A percentile compares a stretch with the other conserved stretches of the same genome.
Evolutionary conservation across 2,888 invertebrate species (phyloP).

Genomic region (Ophion slaviceki): DNA sequence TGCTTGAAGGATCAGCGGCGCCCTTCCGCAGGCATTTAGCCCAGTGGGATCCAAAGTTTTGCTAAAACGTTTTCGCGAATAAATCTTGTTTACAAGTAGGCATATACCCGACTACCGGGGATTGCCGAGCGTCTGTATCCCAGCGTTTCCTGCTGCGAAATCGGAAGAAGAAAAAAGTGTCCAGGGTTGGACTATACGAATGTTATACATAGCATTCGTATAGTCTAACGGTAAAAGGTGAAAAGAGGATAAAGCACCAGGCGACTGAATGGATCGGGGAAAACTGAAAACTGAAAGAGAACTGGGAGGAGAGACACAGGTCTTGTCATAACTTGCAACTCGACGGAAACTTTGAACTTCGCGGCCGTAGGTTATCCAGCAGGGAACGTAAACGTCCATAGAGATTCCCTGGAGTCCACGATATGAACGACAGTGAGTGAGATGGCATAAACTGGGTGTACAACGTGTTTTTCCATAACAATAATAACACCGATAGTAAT

Average conservation of each 20-base stretch:
- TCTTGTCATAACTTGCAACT: conserved; percentile 75
- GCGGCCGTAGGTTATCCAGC: conserved; percentile 54
- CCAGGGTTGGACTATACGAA: conserved; percentile 7
- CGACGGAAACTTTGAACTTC: conserved; percentile 71
- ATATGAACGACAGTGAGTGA: conserved; percentile 18
- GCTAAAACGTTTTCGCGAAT: conserved; percentile 80
- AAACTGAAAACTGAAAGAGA: conserved; percentile 8
- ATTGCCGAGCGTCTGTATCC: conserved; percentile 51
- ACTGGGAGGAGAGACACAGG: conserved; percentile 3
- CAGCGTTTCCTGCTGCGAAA: conserved; percentile 18
- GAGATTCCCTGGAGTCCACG: not conserved
- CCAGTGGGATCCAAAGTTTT: conserved; percentile 79
- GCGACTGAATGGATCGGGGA: not conserved
- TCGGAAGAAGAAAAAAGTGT: conserved; percentile 26
- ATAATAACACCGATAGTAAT: conserved; percentile 44
- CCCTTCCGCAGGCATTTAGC: conserved; percentile 34
- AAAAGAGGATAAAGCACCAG: conserved; percentile 36
- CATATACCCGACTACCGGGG: conserved; percentile 77
- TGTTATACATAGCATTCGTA: conserved; percentile 5
- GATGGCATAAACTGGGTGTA: not conserved
- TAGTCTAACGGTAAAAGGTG: not conserved
- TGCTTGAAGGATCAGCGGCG: conserved; percentile 51
- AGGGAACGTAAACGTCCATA: conserved; percentile 3
- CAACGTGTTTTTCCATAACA: conserved; percentile 4
- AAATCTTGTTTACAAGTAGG: conserved; percentile 81